Evolutionary conservation across 2,888 invertebrate species (phyloP).

Genomic region (Ellobium chinense): DNA sequence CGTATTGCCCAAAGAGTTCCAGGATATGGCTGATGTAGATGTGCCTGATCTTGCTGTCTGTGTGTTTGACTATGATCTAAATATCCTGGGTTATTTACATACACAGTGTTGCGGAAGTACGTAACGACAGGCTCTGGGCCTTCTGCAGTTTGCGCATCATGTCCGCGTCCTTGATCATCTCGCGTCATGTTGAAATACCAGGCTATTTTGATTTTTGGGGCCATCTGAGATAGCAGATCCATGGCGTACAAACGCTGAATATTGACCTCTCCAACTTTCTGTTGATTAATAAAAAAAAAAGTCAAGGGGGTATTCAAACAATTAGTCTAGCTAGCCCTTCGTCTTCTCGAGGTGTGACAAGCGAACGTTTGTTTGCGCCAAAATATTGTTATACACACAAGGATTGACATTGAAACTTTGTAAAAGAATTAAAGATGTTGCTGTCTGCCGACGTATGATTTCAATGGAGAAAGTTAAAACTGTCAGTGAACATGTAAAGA

Average conservation of each 20-base stretch:
- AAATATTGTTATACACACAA: no score
- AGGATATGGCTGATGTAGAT: not conserved
- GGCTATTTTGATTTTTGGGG: not conserved
- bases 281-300: no score
- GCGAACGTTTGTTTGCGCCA: no score
- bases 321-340: no score
- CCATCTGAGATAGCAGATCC: not conserved
- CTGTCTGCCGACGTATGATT: no score
- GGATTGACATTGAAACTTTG: no score
- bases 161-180: not conserved
- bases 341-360: no score
- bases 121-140: not conserved
- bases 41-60: not conserved
- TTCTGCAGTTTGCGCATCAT: not conserved
- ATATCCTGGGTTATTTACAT: not conserved
- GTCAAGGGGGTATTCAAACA: no score
- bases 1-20: constrained; percentile 5
- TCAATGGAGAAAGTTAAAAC: no score
- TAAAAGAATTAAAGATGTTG: no score
- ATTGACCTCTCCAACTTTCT: no score
- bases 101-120: not conserved
- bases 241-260: not conserved
- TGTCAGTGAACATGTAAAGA: no score
- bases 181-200: not conserved
- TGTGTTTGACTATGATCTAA: not conserved